Evolutionary conservation across 1,140 invertebrate genomes (phyloP).

Genomic region (Thereuonema tuberculata): DNA sequence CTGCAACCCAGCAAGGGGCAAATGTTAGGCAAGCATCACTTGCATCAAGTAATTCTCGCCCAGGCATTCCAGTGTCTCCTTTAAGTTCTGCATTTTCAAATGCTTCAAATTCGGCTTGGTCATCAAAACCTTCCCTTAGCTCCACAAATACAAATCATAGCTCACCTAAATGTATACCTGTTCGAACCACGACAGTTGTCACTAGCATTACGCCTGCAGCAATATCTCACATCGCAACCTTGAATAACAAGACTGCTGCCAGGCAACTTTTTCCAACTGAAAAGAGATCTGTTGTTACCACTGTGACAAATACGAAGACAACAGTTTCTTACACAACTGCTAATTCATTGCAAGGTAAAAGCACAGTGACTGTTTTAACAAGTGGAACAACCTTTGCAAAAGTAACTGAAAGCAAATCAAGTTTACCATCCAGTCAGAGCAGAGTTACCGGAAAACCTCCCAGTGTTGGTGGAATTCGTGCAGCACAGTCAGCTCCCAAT

Average conservation of each 20-base stretch:
- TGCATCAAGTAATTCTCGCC: conserved; percentile 4
- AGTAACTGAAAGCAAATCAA: conserved; percentile 42
- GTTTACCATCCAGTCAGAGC: conserved; percentile 11
- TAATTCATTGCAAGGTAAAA: conserved; percentile 14
- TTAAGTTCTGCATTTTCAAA: conserved; percentile 13
- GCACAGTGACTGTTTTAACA: conserved; percentile 29
- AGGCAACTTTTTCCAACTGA: conserved; percentile 23
- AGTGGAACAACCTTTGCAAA: conserved; percentile 31
- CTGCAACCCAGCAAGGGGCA: too few species aligned
- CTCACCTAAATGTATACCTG: too few species aligned
- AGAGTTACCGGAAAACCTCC: neutral
- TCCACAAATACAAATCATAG: too few species aligned
- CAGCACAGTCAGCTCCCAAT: neutral
- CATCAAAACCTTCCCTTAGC: too few species aligned
- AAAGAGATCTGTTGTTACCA: conserved; percentile 9
- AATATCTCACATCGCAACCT: too few species aligned
- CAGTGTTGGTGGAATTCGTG: neutral
- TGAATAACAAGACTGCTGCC: conserved; percentile 21
- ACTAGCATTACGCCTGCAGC: too few species aligned
- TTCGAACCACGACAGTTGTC: too few species aligned
- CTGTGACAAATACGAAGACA: conserved; percentile 37
- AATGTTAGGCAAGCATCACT: too few species aligned
- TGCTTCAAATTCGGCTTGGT: conserved; percentile 16
- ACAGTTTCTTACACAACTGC: conserved; percentile 47
- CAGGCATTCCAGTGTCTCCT: conserved; percentile 1